Conservation (phyloP, 2,888 invertebrate species). For the Drosophila rellima region DNA sequence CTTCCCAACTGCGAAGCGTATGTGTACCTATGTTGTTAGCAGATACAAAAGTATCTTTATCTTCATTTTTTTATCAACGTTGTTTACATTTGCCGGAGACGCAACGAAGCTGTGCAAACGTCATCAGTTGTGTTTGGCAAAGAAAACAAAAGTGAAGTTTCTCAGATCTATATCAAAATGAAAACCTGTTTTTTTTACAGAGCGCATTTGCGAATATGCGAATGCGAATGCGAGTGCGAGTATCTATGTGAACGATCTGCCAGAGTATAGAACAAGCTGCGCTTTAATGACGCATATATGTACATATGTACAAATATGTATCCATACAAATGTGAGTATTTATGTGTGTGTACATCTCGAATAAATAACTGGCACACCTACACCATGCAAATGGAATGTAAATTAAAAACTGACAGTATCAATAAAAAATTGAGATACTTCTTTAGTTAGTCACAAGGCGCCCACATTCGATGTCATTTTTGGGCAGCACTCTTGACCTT, state of each 20-base stretch:
- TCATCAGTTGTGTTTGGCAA: conserved; percentile 44
- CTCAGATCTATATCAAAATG: conserved; percentile 27
- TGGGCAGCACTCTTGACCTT: conserved; percentile 52
- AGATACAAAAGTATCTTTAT: conserved; percentile 22
- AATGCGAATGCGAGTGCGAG: background rate
- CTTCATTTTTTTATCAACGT: conserved; percentile 22
- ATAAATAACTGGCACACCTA: conserved; percentile 48
- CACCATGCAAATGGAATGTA: conserved; percentile 45
- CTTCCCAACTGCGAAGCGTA: background rate
- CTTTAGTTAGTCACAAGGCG: conserved; percentile 5
- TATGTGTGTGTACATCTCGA: conserved; percentile 4
- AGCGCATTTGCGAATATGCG: conserved; percentile 12
- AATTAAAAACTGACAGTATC: conserved; percentile 14
- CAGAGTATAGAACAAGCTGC: conserved; percentile 45
- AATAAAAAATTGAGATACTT: conserved; percentile 8
- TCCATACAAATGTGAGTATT: conserved; percentile 1
- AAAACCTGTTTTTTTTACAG: conserved; percentile 18
- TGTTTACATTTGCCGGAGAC: conserved; percentile 52
- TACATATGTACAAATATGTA: background rate
- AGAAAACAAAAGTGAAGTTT: conserved; percentile 73
- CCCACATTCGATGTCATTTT: conserved; percentile 26
- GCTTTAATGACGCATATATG: conserved; percentile 44
- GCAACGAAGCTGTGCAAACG: conserved; percentile 42
- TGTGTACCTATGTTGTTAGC: background rate
- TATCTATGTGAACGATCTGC: conserved; percentile 42